phyloP scores from a whole-genome alignment of 2,797 vertebrate species.

The Epinephelus awoara region DNA sequence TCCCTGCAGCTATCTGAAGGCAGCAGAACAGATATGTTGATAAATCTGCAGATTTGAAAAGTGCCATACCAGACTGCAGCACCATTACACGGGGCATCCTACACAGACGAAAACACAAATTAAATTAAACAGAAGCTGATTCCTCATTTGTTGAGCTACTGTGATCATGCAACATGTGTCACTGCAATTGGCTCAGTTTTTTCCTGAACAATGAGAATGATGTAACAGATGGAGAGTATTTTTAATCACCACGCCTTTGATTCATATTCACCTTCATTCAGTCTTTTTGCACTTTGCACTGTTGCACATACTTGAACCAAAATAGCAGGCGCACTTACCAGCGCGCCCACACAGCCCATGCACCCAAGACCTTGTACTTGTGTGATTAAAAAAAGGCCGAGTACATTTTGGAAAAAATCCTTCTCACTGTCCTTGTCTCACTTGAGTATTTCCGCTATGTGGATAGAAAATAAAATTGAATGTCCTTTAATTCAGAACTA shows the following conservation, averaged over 20 bases:
- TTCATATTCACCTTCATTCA: not conserved
- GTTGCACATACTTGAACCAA: not conserved
- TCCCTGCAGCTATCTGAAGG: constrained; percentile 10
- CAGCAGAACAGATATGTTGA: not conserved
- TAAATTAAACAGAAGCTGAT: not conserved
- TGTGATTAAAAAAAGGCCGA: not conserved
- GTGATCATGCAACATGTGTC: not conserved
- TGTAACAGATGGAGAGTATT: not conserved
- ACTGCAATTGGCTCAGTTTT: not conserved
- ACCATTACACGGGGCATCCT: not conserved
- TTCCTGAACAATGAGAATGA: not conserved
- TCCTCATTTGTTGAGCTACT: not conserved
- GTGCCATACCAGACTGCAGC: not conserved
- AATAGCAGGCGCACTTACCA: not conserved
- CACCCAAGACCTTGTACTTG: not conserved
- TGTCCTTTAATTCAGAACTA: not conserved
- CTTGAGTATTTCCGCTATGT: not conserved
- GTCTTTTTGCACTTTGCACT: not conserved
- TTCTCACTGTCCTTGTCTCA: not conserved
- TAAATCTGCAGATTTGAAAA: constrained; percentile 19
- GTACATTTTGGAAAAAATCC: constrained; percentile 2
- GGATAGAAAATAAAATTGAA: not conserved
- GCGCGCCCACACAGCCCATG: not conserved
- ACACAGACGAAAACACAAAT: not conserved
- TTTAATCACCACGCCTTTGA: not conserved